Percentiles rank a stretch among this genome's conserved stretches.
phyloP scores from a whole-genome alignment of 2,797 vertebrate genomes.

The Artibeus lituratus region DNA sequence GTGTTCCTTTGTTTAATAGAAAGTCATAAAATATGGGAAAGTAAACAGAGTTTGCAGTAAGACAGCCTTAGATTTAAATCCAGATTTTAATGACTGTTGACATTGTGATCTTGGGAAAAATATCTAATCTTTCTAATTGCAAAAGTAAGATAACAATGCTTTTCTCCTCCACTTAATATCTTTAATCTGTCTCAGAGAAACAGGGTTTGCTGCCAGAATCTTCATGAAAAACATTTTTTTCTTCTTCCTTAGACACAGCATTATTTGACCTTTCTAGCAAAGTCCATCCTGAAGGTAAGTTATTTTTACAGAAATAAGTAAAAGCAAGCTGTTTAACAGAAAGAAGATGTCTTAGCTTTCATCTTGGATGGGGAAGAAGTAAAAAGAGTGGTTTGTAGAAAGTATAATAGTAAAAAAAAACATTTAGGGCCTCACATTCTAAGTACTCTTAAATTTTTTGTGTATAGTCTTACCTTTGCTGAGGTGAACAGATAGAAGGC shows the following conservation, averaged over 20 bases:
- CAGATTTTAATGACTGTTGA: background rate
- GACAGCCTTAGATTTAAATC: background rate
- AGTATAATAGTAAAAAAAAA: background rate
- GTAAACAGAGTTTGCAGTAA: background rate
- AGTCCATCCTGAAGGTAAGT: background rate
- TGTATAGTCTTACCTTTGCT: background rate
- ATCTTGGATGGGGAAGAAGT: background rate
- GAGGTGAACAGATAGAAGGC: background rate
- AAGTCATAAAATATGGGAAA: background rate
- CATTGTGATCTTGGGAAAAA: background rate
- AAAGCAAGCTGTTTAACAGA: background rate
- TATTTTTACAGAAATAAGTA: background rate
- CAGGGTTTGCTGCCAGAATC: background rate
- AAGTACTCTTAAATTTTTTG: background rate
- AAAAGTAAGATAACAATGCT: background rate
- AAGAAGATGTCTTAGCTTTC: background rate
- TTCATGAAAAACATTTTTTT: background rate
- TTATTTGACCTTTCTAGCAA: background rate
- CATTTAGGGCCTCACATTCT: background rate
- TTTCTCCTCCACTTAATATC: background rate
- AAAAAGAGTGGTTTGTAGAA: background rate
- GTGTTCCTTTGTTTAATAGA: background rate
- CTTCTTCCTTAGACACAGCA: background rate
- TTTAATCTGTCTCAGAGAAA: background rate
- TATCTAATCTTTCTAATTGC: background rate